Evolutionary conservation across 1,140 invertebrate genomes (phyloP).

Genomic region (Zaprionus gabonicus): DNA sequence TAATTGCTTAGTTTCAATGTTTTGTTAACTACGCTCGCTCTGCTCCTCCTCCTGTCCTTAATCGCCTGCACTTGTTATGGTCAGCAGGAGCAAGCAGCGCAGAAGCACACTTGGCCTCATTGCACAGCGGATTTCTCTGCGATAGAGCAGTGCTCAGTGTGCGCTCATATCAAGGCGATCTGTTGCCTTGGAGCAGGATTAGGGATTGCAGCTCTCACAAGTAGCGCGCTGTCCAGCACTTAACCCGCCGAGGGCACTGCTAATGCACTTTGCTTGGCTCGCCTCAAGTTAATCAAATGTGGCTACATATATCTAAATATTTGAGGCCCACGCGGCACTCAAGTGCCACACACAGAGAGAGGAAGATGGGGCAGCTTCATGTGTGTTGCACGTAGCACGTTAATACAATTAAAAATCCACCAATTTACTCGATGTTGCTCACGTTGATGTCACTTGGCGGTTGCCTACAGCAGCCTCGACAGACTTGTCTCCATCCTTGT

Average conservation of each 20-base stretch:
- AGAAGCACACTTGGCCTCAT: slow-evolving; percentile 12
- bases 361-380: not conserved
- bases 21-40: slow-evolving; percentile 28
- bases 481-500: slow-evolving; percentile 35
- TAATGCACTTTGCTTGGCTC: slow-evolving; percentile 12
- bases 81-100: slow-evolving; percentile 3
- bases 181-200: too few species aligned
- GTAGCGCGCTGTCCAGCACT: too few species aligned
- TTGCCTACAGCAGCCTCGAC: slow-evolving; percentile 7
- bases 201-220: too few species aligned
- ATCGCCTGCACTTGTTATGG: slow-evolving; percentile 25
- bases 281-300: slow-evolving; percentile 53
- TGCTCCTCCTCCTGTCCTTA: slow-evolving; percentile 5
- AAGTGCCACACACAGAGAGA: slow-evolving; percentile 44
- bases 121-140: not conserved
- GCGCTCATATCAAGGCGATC: not conserved
- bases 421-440: slow-evolving; percentile 39
- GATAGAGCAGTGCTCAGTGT: too few species aligned
- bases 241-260: not conserved
- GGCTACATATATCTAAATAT: slow-evolving; percentile 59
- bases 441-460: slow-evolving; percentile 17
- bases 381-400: slow-evolving; percentile 30
- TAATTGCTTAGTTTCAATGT: slow-evolving; percentile 54
- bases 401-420: slow-evolving; percentile 79
- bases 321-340: slow-evolving; percentile 62